Evolutionary conservation across 2,888 invertebrate genomes (phyloP).

Genomic region (Noctua fimbriata): DNA sequence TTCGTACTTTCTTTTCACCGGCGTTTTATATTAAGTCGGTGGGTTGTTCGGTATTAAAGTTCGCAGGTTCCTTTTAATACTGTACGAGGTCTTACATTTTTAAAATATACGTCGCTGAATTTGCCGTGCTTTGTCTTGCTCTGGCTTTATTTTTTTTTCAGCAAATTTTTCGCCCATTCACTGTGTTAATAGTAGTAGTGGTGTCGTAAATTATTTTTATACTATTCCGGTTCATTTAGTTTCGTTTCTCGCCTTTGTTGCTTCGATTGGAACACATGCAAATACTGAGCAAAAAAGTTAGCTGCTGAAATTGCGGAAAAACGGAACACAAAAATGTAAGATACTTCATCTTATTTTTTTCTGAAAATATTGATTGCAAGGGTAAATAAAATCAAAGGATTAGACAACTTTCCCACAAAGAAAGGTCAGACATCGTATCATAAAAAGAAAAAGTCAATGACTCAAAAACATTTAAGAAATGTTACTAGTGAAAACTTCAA

Average conservation of each 20-base stretch:
- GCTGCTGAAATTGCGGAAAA: background rate
- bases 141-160: slow-evolving; percentile 35
- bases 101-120: slow-evolving; percentile 62
- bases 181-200: slow-evolving; percentile 6
- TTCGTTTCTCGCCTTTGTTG: slow-evolving; percentile 10
- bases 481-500: background rate
- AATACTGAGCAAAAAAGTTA: background rate
- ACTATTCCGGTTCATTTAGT: slow-evolving; percentile 10
- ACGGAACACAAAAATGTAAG: background rate
- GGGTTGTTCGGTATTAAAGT: slow-evolving; percentile 70
- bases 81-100: slow-evolving; percentile 68
- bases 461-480: background rate
- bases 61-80: slow-evolving; percentile 76
- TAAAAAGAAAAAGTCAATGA: background rate
- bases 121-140: slow-evolving; percentile 57
- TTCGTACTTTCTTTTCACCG: slow-evolving; percentile 73
- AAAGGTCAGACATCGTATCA: background rate
- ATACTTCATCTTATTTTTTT: background rate
- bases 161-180: slow-evolving; percentile 22
- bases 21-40: slow-evolving; percentile 72
- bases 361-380: background rate
- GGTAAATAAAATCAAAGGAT: background rate
- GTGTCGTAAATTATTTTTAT: slow-evolving; percentile 14
- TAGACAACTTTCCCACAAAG: background rate
- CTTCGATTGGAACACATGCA: slow-evolving; percentile 8